A percentile compares a stretch with the other conserved stretches of the same genome.
phyloP scores from a whole-genome alignment of 1,140 invertebrate genomes.

The Achroia grisella region DNA sequence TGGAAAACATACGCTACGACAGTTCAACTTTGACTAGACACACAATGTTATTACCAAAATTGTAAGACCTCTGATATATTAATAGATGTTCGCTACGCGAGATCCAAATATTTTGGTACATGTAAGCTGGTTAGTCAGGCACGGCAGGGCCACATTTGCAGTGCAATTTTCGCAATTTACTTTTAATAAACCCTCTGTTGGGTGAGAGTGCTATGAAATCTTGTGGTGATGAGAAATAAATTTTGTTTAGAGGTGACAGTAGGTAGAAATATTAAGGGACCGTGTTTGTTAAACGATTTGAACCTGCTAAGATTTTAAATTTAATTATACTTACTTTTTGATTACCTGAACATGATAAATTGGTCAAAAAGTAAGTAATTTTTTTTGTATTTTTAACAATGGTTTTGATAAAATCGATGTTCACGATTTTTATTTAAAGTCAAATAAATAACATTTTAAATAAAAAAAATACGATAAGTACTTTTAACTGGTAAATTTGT shows the following conservation, averaged over 20 bases:
- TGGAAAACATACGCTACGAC: constrained; percentile 1
- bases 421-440: no score
- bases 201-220: constrained; percentile 53
- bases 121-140: constrained; percentile 51
- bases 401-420: no score
- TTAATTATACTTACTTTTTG: no score
- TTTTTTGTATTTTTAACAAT: no score
- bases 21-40: constrained; percentile 12
- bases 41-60: constrained; percentile 8
- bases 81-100: constrained; percentile 9
- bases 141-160: constrained; percentile 59
- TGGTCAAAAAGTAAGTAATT: no score
- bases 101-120: constrained; percentile 27
- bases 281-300: no score
- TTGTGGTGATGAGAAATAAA: constrained; percentile 23
- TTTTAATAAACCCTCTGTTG: constrained; percentile 65
- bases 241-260: constrained; percentile 18
- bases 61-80: constrained; percentile 12
- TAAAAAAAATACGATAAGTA: no score
- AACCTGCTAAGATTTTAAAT: no score
- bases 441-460: no score
- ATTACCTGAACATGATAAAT: no score
- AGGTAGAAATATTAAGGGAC: constrained; percentile 14
- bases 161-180: constrained; percentile 69
- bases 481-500: no score